Evolutionary conservation across 2,113 vertebrate species (phyloP).

Genomic region (Bubo scandiacus): DNA sequence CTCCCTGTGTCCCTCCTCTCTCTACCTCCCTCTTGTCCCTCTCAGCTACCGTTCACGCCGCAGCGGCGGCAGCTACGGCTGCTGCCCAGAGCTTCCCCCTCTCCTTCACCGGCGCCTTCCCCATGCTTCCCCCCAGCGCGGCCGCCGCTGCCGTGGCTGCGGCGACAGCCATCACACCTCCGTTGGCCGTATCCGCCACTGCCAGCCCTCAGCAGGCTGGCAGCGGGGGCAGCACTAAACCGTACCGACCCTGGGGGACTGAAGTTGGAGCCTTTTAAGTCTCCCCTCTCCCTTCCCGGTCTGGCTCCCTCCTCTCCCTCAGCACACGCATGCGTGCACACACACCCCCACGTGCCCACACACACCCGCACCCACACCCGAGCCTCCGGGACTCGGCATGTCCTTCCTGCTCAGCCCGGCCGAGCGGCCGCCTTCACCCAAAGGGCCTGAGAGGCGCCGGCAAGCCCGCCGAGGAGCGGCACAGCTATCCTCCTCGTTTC

Average conservation of each 20-base stretch:
- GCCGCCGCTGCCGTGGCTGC: conserved; percentile 72
- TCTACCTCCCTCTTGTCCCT: conserved; percentile 88
- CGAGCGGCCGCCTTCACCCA: not conserved
- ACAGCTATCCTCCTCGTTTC: not conserved
- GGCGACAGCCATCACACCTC: conserved; percentile 77
- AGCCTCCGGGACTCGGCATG: not conserved
- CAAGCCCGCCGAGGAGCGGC: not conserved
- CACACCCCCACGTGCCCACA: not conserved
- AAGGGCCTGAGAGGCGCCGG: not conserved
- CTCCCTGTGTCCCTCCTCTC: conserved; percentile 80
- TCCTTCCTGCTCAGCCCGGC: not conserved
- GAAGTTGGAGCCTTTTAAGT: conserved; percentile 91
- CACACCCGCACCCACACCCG: fast-evolving
- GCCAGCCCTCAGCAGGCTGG: conserved; percentile 77
- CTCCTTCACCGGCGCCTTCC: conserved; percentile 80
- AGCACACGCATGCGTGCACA: not conserved
- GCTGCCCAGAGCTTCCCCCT: conserved; percentile 86
- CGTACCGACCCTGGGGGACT: conserved; percentile 91
- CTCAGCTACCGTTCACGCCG: conserved; percentile 84
- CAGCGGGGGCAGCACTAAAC: conserved; percentile 75
- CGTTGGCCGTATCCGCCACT: conserved; percentile 70
- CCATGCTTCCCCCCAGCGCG: conserved; percentile 78
- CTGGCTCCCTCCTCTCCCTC: not conserved
- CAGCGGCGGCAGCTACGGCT: conserved; percentile 76
- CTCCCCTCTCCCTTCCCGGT: not conserved